Base-by-base conservation (phyloP, 2,888 invertebrate species). In the Notodonta ziczac region DNA sequence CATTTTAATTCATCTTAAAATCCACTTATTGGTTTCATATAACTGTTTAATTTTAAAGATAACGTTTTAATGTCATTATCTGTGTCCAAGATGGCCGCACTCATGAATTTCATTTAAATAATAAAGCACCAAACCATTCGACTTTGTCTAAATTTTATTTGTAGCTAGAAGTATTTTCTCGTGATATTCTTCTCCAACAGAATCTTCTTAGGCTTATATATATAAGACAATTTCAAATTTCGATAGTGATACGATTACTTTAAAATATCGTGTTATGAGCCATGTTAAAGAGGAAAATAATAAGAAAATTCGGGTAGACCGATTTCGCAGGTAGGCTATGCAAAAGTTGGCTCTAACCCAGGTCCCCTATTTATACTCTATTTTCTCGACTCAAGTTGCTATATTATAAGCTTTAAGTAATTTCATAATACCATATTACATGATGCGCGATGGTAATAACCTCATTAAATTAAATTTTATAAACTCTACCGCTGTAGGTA, bases 1-100 rank as follows among this genome's bases (percentile, higher is more conserved):
- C 62, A 67, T 65, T 65, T 65, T 58, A 60, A 52, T n/a, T 63
- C 62, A 65, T 66, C 59, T 81, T 73, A 77, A 76, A 74, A 75
- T 74, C 74, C 76, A 82, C 77, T 83, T 80, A 82, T 78, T 76
- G 72, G 64, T 70, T 60, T 62, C 59, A 60, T 52, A 66, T 57
- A 59, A 62, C 59, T 59, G 32, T 62, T 53, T 67, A 62, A 71
- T 69, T 67, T 69, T 67, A 65, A 62, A 67, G 62, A 62, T 61
- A 65, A 65, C 66, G 52, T 69, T 71, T 64, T 69, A 67, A 61
- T 63, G 67, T 65, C 59, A 58, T 60, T 73, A 76, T 69, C 76
- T 76, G 73, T 72, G 69, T 63, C 40, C 57, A 57, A 67, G 64
- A 69, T 66, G 65, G 66, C 70, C 51, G 69, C 72, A 72, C 52